Conservation (phyloP, 2,113 vertebrate genomes). For the Hyaena hyaena region DNA sequence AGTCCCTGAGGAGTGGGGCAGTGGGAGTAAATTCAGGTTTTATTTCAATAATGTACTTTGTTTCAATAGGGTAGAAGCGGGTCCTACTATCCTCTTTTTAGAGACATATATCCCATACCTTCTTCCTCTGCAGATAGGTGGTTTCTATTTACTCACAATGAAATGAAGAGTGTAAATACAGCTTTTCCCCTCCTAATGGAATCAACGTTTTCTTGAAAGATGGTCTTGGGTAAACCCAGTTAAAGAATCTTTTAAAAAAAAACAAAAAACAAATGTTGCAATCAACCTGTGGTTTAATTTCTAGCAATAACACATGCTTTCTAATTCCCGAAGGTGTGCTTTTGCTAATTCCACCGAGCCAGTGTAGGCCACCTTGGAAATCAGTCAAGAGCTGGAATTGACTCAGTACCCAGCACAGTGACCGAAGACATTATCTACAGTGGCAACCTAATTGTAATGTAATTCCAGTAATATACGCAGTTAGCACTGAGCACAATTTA, state of each 20-base stretch:
- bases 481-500: conserved; percentile 70
- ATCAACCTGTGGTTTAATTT: conserved; percentile 62
- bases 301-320: conserved; percentile 24
- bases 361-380: conserved; percentile 57
- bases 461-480: conserved; percentile 70
- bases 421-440: conserved; percentile 72
- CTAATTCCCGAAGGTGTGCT: conserved; percentile 35
- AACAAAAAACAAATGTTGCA: conserved; percentile 10
- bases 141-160: conserved; percentile 13
- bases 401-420: conserved; percentile 49
- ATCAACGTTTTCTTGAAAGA: conserved; percentile 52
- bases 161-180: not conserved
- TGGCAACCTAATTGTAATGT: conserved; percentile 78
- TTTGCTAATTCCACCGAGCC: not conserved
- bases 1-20: not conserved
- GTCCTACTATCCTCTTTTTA: not conserved
- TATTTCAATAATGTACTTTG: not conserved
- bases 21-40: not conserved
- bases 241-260: not conserved
- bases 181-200: not conserved
- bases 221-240: conserved; percentile 17
- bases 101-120: not conserved
- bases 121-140: not conserved
- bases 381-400: conserved; percentile 63
- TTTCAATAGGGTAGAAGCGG: not conserved